Conservation (phyloP, 1,140 invertebrate species). For the Sitobion miscanthi region DNA sequence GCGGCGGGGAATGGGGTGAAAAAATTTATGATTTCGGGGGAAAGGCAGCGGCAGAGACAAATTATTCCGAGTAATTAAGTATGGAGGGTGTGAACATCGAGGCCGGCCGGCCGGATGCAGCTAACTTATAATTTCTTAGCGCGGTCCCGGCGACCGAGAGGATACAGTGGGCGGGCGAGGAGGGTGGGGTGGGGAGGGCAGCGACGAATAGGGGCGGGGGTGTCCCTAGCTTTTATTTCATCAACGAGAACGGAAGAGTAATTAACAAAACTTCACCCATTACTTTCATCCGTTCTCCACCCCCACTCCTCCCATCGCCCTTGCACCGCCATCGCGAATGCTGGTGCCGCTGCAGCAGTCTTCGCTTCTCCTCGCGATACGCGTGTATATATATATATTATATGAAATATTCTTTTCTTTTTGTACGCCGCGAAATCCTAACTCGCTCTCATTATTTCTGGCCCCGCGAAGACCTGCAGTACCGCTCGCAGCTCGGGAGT, state of each 20-base stretch:
- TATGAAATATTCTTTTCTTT: slow-evolving; percentile 35
- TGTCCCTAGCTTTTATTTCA: slow-evolving; percentile 52
- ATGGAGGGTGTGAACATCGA: slow-evolving; percentile 51
- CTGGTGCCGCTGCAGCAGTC: neutral
- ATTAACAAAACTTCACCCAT: slow-evolving; percentile 57
- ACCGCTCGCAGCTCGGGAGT: neutral
- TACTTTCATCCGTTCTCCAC: slow-evolving; percentile 54
- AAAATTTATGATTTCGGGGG: slow-evolving; percentile 55
- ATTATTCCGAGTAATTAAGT: slow-evolving; percentile 57
- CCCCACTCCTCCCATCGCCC: neutral
- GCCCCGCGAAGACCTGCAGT: neutral
- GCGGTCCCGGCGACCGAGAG: neutral
- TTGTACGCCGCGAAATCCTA: neutral
- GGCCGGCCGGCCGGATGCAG: slow-evolving; percentile 45
- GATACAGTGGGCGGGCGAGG: neutral
- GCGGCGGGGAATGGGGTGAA: neutral
- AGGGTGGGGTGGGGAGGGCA: too few relatives aligned
- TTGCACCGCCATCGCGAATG: neutral
- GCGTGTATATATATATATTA: neutral
- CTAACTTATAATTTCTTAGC: slow-evolving; percentile 56
- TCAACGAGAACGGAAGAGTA: slow-evolving; percentile 55
- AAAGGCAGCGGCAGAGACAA: slow-evolving; percentile 54
- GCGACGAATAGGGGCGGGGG: neutral
- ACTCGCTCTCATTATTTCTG: slow-evolving; percentile 40
- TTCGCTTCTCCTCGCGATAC: neutral